These are phyloP conservation scores for Rhinophrynus dorsalis DNA, from an alignment of 2,797 vertebrate genomes.

Conservation along the genomic window DNA sequence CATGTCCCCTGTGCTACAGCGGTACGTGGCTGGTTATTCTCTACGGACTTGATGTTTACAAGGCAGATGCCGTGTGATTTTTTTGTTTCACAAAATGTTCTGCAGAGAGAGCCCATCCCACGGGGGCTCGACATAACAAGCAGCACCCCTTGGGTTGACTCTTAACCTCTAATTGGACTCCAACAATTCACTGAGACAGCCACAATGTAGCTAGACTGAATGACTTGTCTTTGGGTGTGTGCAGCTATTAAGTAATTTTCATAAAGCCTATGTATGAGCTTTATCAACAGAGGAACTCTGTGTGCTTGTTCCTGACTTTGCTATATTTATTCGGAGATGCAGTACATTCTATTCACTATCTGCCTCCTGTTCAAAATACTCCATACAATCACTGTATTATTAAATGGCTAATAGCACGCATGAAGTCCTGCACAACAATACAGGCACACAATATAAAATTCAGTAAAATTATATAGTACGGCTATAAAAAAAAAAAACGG, in stretches of 20 bases:
- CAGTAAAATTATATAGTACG: background rate
- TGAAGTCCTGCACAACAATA: background rate
- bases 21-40: background rate
- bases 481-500: background rate
- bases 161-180: constrained; percentile 19
- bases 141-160: constrained; percentile 5
- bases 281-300: constrained; percentile 19
- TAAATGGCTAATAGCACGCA: background rate
- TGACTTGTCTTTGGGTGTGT: constrained; percentile 20
- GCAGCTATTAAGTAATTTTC: constrained; percentile 36
- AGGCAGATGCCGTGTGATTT: background rate
- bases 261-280: constrained; percentile 10
- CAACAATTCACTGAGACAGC: constrained; percentile 3
- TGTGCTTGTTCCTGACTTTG: background rate
- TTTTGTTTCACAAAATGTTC: constrained; percentile 11
- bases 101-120: background rate
- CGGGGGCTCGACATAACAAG: background rate
- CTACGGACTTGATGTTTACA: background rate
- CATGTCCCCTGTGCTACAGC: background rate
- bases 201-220: constrained; percentile 8
- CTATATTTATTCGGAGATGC: constrained; percentile 5
- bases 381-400: constrained; percentile 21
- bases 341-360: constrained; percentile 3
- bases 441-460: constrained; percentile 2
- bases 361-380: background rate